A percentile compares a stretch with the other conserved stretches of the same genome.
These are phyloP conservation scores for Progne subis DNA, from an alignment of 2,113 vertebrate genomes.

Conservation along the genomic window DNA sequence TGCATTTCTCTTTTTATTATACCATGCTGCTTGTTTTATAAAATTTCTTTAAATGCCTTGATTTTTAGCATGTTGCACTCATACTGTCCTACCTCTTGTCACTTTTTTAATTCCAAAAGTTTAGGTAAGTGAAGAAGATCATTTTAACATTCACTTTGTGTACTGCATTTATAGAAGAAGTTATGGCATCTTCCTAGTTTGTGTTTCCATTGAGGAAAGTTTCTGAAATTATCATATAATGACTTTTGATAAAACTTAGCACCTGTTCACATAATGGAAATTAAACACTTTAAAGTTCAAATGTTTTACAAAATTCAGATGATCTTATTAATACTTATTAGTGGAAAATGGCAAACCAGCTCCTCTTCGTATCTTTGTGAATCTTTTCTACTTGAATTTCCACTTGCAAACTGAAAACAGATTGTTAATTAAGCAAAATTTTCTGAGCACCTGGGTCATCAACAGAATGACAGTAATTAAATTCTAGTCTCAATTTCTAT, in stretches of 20 bases:
- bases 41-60: neutral
- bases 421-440: conserved; percentile 50
- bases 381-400: conserved; percentile 38
- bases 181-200: neutral
- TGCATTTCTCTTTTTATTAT: neutral
- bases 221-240: conserved; percentile 56
- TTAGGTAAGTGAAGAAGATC: neutral
- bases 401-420: conserved; percentile 18
- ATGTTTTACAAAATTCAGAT: conserved; percentile 41
- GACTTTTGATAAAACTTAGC: conserved; percentile 23
- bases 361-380: neutral
- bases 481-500: conserved; percentile 44
- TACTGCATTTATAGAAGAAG: neutral
- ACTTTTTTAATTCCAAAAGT: neutral
- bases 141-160: neutral
- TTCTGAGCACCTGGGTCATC: conserved; percentile 30
- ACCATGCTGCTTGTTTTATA: neutral
- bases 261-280: conserved; percentile 36
- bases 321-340: conserved; percentile 44
- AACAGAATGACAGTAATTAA: conserved; percentile 7
- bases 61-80: neutral
- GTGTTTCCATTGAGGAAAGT: conserved; percentile 26
- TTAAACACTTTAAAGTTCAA: conserved; percentile 56
- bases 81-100: neutral
- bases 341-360: neutral